Percentiles rank a stretch among this genome's conserved stretches.
Conservation (phyloP, 1,140 invertebrate genomes). For the Pemphigus obesinymphae region DNA sequence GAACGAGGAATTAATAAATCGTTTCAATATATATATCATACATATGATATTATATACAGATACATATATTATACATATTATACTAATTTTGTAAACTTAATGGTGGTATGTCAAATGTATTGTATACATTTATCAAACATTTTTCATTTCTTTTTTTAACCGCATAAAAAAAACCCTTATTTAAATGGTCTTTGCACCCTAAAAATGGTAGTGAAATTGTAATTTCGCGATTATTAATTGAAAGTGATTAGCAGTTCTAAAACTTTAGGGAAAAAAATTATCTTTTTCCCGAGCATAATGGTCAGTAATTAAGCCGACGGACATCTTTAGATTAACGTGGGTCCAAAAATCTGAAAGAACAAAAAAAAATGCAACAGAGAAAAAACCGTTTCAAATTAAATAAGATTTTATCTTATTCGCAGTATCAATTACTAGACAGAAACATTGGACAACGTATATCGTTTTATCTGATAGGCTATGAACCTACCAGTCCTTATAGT, state of each 20-base stretch:
- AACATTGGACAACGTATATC: background rate
- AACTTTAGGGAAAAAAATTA: background rate
- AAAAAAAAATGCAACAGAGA: background rate
- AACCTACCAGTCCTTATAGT: background rate
- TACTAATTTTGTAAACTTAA: no score
- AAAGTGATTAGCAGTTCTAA: background rate
- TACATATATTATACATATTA: no score
- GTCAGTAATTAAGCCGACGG: constrained; percentile 8
- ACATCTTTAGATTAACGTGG: background rate
- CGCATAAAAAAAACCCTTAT: background rate
- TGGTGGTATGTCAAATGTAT: no score
- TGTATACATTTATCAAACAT: background rate
- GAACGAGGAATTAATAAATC: no score
- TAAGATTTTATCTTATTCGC: constrained; percentile 9
- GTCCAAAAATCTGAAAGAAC: background rate
- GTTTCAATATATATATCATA: no score
- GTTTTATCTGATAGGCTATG: background rate
- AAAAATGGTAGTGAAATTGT: background rate
- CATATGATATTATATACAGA: no score
- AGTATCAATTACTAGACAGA: background rate
- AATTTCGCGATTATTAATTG: constrained; percentile 25
- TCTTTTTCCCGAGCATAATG: constrained; percentile 1
- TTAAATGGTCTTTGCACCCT: background rate
- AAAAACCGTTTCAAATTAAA: constrained; percentile 32
- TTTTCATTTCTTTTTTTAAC: background rate